Conservation (phyloP, 92 coral and sea anemone genomes). For the Pocillopora meandrina region DNA sequence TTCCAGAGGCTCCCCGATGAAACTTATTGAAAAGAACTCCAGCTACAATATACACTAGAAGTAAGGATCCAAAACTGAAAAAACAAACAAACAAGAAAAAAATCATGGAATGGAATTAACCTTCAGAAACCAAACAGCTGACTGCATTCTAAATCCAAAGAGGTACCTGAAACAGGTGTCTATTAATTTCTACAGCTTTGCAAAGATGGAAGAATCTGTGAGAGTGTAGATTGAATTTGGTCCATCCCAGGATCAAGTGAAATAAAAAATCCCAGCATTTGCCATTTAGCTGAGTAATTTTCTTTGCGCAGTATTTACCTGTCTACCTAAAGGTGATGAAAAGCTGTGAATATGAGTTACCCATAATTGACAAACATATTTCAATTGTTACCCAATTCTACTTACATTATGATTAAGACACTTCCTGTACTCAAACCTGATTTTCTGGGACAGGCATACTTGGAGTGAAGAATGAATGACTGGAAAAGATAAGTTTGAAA, state of each 20-base stretch:
- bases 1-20: constrained; percentile 80
- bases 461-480: constrained; percentile 40
- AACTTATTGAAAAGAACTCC: constrained; percentile 70
- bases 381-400: not conserved
- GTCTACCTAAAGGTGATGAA: too few species aligned
- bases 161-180: too few species aligned
- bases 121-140: not conserved
- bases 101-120: not conserved
- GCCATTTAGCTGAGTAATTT: too few species aligned
- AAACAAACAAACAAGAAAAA: not conserved
- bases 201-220: too few species aligned
- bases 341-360: too few species aligned
- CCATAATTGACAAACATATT: not conserved
- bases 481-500: constrained; percentile 6
- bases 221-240: not conserved
- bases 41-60: constrained; percentile 70
- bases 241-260: not conserved
- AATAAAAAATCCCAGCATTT: too few species aligned
- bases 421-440: constrained; percentile 71
- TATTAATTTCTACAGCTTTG: too few species aligned
- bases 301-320: too few species aligned
- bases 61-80: constrained; percentile 54
- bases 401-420: constrained; percentile 73
- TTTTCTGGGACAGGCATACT: constrained; percentile 56
- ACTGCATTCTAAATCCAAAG: too few species aligned